Percentiles rank a stretch among this genome's conserved stretches.
These are phyloP conservation scores for Anolis carolinensis DNA, from an alignment of 2,113 vertebrate genomes.

Conservation along the genomic window DNA sequence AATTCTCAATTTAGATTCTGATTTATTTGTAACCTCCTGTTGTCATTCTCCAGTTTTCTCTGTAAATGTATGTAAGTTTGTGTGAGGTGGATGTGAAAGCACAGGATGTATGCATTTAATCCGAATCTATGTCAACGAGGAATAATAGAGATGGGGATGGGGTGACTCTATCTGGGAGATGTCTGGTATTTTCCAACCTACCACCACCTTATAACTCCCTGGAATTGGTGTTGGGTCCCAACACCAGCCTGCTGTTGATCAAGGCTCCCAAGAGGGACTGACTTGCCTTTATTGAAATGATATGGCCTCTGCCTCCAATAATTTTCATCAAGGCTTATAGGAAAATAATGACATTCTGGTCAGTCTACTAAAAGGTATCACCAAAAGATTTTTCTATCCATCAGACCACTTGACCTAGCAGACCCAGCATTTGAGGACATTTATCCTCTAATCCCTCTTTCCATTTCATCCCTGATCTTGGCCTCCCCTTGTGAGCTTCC, in stretches of 20 bases:
- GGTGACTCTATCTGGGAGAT: neutral
- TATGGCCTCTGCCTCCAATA: neutral
- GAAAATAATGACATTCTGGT: neutral
- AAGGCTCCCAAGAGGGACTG: neutral
- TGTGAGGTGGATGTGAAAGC: neutral
- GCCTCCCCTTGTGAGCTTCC: neutral
- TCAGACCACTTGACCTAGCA: neutral
- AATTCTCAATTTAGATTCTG: neutral
- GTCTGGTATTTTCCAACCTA: no score
- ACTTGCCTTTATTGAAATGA: neutral
- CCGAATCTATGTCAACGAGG: neutral
- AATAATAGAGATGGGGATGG: neutral
- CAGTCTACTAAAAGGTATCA: neutral
- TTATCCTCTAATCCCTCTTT: constrained; percentile 1
- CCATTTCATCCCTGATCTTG: neutral
- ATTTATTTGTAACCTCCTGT: neutral
- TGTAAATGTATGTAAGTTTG: neutral
- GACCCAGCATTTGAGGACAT: neutral
- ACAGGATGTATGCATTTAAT: neutral
- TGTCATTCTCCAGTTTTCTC: no score
- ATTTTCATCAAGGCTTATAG: neutral
- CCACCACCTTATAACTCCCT: neutral
- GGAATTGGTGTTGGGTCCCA: no score
- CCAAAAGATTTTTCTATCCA: neutral
- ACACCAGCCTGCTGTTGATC: neutral